A percentile compares a stretch with the other conserved stretches of the same genome.
Evolutionary conservation across 2,888 invertebrate genomes (phyloP).

Genomic region (Ochropleura leucogaster): DNA sequence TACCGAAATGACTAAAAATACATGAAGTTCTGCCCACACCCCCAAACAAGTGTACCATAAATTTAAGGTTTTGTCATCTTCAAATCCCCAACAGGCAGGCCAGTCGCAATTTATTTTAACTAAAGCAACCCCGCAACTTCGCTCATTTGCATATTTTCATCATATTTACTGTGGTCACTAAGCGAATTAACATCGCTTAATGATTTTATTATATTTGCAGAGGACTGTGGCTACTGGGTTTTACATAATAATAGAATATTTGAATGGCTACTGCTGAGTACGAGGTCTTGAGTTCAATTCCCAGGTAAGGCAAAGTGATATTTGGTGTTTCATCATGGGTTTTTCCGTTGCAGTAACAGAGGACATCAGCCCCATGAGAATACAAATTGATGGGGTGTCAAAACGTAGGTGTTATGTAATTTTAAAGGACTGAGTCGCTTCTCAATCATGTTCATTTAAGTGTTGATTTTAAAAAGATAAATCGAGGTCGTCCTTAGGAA

Average conservation of each 20-base stretch:
- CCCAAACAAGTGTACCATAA: constrained; percentile 35
- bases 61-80: constrained; percentile 56
- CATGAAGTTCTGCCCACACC: constrained; percentile 4
- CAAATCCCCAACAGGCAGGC: constrained; percentile 69
- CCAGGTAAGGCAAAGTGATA: neutral
- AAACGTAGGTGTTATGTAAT: too few species aligned
- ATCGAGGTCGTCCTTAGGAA: too few species aligned
- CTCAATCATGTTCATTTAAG: too few species aligned
- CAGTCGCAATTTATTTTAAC: constrained; percentile 80
- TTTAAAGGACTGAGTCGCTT: too few species aligned
- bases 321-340: neutral
- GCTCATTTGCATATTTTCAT: constrained; percentile 84
- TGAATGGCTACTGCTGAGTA: constrained; percentile 12
- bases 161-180: constrained; percentile 82
- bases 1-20: constrained; percentile 4
- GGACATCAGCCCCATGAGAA: too few species aligned
- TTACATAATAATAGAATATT: constrained; percentile 74
- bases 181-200: constrained; percentile 84
- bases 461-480: too few species aligned
- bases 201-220: constrained; percentile 83
- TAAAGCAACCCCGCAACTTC: constrained; percentile 78
- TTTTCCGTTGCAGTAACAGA: too few species aligned
- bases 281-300: neutral
- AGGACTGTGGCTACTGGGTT: constrained; percentile 72
- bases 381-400: too few species aligned